phyloP scores from a whole-genome alignment of 2,113 vertebrate genomes.

The Datnioides undecimradiatus region DNA sequence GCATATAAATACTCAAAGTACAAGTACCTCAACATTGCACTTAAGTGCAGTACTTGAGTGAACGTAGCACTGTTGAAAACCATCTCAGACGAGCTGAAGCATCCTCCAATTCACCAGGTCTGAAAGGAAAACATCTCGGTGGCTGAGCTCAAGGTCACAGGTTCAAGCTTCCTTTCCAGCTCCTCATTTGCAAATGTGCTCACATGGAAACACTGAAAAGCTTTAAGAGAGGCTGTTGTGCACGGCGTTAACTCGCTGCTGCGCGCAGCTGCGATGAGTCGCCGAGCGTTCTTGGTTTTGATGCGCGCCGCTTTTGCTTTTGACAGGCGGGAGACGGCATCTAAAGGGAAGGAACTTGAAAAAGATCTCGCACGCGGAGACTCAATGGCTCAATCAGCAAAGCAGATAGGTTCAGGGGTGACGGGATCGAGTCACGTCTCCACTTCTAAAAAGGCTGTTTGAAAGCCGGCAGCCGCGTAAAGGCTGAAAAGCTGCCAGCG shows the following conservation, averaged over 20 bases:
- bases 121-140: constrained; percentile 16
- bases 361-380: constrained; percentile 44
- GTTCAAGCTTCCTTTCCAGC: constrained; percentile 62
- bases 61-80: neutral
- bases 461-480: constrained; percentile 28
- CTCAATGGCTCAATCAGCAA: constrained; percentile 64
- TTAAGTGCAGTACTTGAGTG: neutral
- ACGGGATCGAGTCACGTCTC: constrained; percentile 57
- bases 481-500: constrained; percentile 45
- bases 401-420: constrained; percentile 51
- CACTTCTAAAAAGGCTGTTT: constrained; percentile 51
- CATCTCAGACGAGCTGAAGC: constrained; percentile 32
- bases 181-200: constrained; percentile 47
- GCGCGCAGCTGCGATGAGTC: constrained; percentile 30
- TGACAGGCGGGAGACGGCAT: constrained; percentile 57
- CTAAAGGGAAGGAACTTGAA: constrained; percentile 58
- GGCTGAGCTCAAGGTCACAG: constrained; percentile 43
- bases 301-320: constrained; percentile 50
- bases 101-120: constrained; percentile 7
- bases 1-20: neutral
- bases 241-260: constrained; percentile 26
- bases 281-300: constrained; percentile 22
- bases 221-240: constrained; percentile 33
- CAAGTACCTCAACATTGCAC: neutral
- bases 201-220: constrained; percentile 51